Conservation (phyloP, 2,888 invertebrate genomes). For the Myathropa florea region DNA sequence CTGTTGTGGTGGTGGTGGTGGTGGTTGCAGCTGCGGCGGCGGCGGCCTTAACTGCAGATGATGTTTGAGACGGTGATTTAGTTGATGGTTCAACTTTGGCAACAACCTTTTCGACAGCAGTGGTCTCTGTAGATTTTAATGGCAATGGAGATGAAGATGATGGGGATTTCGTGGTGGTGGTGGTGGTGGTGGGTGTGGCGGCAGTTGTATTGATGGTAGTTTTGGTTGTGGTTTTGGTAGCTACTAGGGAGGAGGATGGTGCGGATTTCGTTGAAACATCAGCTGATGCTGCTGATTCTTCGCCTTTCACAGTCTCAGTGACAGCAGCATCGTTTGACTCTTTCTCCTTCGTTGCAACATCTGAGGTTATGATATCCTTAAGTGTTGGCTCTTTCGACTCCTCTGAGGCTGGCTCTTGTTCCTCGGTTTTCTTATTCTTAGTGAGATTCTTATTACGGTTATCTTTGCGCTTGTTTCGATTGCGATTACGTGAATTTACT, state of each 20-base stretch:
- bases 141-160: conserved; percentile 65
- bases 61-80: conserved; percentile 23
- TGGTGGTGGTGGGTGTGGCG: conserved; percentile 40
- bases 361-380: conserved; percentile 5
- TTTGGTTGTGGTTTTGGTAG: conserved; percentile 46
- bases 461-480: conserved; percentile 69
- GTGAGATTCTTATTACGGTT: conserved; percentile 62
- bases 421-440: conserved; percentile 59
- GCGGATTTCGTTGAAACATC: conserved; percentile 34
- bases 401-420: not conserved
- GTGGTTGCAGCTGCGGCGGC: conserved; percentile 18
- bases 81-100: conserved; percentile 32
- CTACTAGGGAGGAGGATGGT: conserved; percentile 47
- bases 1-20: conserved; percentile 24
- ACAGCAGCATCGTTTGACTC: conserved; percentile 20
- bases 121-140: conserved; percentile 41
- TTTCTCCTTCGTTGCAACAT: conserved; percentile 12
- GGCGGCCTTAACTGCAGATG: conserved; percentile 10
- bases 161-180: conserved; percentile 50
- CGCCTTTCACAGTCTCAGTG: conserved; percentile 1
- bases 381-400: conserved; percentile 14
- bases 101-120: conserved; percentile 34
- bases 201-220: conserved; percentile 24
- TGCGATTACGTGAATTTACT: conserved; percentile 70
- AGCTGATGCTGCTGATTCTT: conserved; percentile 12